A percentile compares a stretch with the other conserved stretches of the same genome.
Conservation (phyloP, 2,113 vertebrate species). For the Dermatemys mawii region DNA sequence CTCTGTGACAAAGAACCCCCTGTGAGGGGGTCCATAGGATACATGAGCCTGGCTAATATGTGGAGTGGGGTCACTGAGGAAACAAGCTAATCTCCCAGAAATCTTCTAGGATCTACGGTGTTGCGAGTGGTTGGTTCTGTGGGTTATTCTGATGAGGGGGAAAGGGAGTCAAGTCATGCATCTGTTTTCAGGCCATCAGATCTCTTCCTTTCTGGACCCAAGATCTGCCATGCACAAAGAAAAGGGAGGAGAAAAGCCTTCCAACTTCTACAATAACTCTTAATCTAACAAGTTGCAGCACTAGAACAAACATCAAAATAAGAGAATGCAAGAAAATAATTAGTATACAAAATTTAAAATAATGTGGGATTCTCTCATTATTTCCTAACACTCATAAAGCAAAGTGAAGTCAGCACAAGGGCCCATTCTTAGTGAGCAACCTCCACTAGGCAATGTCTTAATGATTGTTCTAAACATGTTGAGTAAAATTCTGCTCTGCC, state of each 20-base stretch:
- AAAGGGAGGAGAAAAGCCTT: neutral
- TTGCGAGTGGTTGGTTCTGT: neutral
- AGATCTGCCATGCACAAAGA: neutral
- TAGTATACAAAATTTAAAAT: neutral
- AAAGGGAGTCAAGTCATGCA: neutral
- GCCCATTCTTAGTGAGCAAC: neutral
- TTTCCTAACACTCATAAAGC: neutral
- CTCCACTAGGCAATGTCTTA: neutral
- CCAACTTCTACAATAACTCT: neutral
- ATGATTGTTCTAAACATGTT: neutral
- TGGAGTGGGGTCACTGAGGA: neutral
- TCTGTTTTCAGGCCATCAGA: neutral
- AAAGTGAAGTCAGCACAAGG: neutral
- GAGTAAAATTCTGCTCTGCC: fast-evolving
- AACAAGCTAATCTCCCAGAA: neutral
- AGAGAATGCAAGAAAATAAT: neutral
- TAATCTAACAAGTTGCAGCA: neutral
- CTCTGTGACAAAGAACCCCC: neutral
- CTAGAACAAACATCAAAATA: neutral
- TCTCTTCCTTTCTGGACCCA: neutral
- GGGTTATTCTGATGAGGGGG: neutral
- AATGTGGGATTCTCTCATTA: neutral
- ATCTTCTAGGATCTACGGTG: neutral
- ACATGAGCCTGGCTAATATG: neutral
- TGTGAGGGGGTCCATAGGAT: neutral